Conservation (phyloP, 2,797 vertebrate genomes). For the Calcarius lapponicus region DNA sequence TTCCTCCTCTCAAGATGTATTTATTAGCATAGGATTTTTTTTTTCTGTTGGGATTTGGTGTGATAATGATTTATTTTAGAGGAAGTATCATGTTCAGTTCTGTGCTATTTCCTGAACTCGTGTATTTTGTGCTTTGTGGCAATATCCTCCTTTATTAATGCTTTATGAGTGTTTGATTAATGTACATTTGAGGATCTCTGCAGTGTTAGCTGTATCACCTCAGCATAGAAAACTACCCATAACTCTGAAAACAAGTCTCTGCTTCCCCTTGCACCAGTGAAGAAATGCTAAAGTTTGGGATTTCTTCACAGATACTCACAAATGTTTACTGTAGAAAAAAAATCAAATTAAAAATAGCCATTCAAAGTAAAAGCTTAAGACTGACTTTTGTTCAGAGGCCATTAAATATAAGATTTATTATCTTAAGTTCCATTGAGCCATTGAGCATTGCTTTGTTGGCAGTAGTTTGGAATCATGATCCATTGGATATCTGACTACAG, state of each 20-base stretch:
- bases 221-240: neutral
- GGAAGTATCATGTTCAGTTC: neutral
- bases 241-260: neutral
- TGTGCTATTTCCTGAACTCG: neutral
- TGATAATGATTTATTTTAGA: neutral
- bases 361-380: neutral
- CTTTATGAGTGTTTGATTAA: neutral
- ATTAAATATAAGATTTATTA: neutral
- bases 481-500: neutral
- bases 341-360: neutral
- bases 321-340: neutral
- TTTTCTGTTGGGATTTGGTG: neutral
- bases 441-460: neutral
- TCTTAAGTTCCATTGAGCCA: neutral
- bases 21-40: neutral
- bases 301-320: neutral
- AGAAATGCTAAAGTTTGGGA: neutral
- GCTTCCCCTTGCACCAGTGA: neutral
- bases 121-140: neutral
- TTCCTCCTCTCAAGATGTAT: neutral
- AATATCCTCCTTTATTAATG: neutral
- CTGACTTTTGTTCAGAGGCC: neutral
- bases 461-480: neutral
- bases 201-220: neutral
- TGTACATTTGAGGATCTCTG: neutral